Evolutionary conservation across 2,888 invertebrate genomes (phyloP), one percentile per base, ranked within the genome.

Genomic region (Eucera pruinosa): DNA sequence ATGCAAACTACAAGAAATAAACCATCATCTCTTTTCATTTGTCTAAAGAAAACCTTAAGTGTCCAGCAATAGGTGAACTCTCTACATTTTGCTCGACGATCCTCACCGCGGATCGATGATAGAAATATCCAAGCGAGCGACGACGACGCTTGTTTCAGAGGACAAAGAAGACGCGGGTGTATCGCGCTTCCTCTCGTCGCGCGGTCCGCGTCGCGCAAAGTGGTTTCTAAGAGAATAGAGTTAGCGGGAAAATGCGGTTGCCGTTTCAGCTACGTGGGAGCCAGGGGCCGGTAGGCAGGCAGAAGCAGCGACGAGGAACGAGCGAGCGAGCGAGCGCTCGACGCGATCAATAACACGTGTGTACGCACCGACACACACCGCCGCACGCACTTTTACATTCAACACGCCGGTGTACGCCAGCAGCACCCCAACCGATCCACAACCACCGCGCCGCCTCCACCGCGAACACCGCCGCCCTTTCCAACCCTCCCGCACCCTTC

Each of bases 331-430:
- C 73, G 57, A 45, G 58, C 80, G 82, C 62, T 72, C 91, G 91
- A 92, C 91, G 60, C 91, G 91, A 92, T 91, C 91, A 91, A 92
- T 92, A 91, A 89, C 91, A 91, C 91, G 91, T 90, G 90, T 90
- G 90, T 86, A 89, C 90, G 91, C 90, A 90, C 89, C 88, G 87
- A 90, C 88, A 89, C 89, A 88, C 87, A 81, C 84, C 61, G 72
- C 61, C 69, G 61, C 76, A 87, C 87, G 86, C 87, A 87, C 85
- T 86, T 86, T 86, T 86, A 87, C 86, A 82, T 83, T 67, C 48
- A 75, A 74, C 81, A 11, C 81, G 7, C 75, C 70, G 72, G 48
- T 66, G 54, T 55, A n/a, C n/a, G 71, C 70, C 68, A 43, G 70
- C 50, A 54, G 70, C 80, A 70, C 69, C 78, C 80, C 67, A 41